Evolutionary conservation across 64 coral and sea anemone species (phyloP).

Genomic region (Montipora foliosa): DNA sequence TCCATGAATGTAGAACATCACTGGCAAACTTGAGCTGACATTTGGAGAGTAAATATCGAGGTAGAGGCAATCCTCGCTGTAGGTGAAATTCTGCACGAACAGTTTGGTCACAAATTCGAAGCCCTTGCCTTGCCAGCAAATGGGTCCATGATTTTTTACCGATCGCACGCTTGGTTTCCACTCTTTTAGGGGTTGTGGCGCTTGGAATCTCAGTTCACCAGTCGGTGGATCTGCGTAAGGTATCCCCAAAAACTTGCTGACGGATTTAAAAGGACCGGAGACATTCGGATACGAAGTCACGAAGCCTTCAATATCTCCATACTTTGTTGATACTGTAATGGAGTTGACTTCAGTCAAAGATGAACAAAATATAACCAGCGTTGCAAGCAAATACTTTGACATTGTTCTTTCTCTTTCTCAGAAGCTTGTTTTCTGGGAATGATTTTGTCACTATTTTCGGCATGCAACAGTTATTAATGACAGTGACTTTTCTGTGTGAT

Average conservation of each 20-base stretch:
- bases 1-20: constrained; percentile 50
- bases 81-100: background rate
- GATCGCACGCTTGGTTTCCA: constrained; percentile 42
- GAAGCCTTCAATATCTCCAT: too few species aligned
- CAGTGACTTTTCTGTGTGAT: too few species aligned
- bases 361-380: too few species aligned
- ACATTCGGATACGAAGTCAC: background rate
- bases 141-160: background rate
- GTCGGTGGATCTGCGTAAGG: constrained; percentile 45
- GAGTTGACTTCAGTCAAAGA: too few species aligned
- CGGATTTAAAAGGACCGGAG: background rate
- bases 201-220: constrained; percentile 24
- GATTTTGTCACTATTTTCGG: too few species aligned
- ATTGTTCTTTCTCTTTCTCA: too few species aligned
- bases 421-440: too few species aligned
- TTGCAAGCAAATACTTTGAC: too few species aligned
- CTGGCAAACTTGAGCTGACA: background rate
- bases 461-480: too few species aligned
- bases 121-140: too few species aligned
- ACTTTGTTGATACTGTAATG: too few species aligned
- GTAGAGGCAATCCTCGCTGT: constrained; percentile 44
- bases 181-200: background rate
- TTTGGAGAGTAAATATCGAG: constrained; percentile 13
- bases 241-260: constrained; percentile 43
- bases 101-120: too few species aligned